Conservation (phyloP, 2,888 invertebrate genomes). For the Steromphala cineraria region DNA sequence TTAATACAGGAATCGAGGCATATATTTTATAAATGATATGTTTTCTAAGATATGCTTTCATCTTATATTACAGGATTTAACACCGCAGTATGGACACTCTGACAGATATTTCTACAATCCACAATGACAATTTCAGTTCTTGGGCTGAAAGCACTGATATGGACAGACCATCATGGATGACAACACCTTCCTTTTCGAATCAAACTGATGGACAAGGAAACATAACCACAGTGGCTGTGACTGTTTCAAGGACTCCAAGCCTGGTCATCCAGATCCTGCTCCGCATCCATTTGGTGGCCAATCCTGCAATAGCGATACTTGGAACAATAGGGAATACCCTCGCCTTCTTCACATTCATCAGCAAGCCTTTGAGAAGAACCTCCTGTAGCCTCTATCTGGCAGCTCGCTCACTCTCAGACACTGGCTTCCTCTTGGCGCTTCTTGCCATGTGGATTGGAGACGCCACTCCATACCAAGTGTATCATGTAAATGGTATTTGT, state of each 20-base stretch:
- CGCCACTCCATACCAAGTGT: constrained; percentile 32
- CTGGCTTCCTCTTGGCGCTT: constrained; percentile 83
- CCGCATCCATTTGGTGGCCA: constrained; percentile 80
- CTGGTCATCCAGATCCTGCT: constrained; percentile 22
- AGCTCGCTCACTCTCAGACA: constrained; percentile 86
- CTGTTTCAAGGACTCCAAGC: background rate
- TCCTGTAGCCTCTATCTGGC: constrained; percentile 87
- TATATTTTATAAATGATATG: no score
- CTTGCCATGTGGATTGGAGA: constrained; percentile 73
- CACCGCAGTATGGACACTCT: no score
- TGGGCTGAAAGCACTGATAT: no score
- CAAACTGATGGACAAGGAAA: no score
- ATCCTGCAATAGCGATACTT: constrained; percentile 82
- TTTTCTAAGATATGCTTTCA: no score
- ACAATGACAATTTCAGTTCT: no score
- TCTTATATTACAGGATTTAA: no score
- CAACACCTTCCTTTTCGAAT: no score
- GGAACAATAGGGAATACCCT: constrained; percentile 85
- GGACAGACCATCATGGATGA: no score
- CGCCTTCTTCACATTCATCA: constrained; percentile 84
- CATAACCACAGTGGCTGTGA: background rate
- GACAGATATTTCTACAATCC: no score
- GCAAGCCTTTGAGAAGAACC: constrained; percentile 82
- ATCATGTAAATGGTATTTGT: constrained; percentile 80
- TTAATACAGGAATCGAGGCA: no score